phyloP scores from a whole-genome alignment of 1,140 invertebrate genomes.

The Drosophila baimaii region DNA sequence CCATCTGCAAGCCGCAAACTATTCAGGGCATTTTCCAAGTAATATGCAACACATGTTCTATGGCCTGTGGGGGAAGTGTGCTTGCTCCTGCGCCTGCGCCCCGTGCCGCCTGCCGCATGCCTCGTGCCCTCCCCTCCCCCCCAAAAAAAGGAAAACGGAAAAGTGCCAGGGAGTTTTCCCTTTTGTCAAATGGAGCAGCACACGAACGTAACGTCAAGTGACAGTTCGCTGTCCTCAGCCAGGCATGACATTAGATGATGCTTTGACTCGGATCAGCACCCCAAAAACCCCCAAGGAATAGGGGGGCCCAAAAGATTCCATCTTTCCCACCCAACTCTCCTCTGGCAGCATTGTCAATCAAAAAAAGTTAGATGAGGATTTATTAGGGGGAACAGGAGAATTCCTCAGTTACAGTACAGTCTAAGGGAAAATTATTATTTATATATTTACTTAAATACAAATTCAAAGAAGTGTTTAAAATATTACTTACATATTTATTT shows the following conservation, averaged over 20 bases:
- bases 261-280: constrained; percentile 40
- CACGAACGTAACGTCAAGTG: constrained; percentile 47
- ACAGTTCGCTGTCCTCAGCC: constrained; percentile 52
- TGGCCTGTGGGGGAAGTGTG: constrained; percentile 19
- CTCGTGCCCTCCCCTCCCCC: neutral
- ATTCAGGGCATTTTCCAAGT: constrained; percentile 65
- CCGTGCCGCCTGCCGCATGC: constrained; percentile 33
- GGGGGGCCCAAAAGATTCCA: constrained; percentile 1
- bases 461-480: neutral
- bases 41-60: constrained; percentile 67
- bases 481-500: no score
- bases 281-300: constrained; percentile 27
- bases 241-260: constrained; percentile 63
- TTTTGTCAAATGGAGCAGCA: constrained; percentile 57
- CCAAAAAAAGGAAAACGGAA: constrained; percentile 15
- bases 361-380: constrained; percentile 6
- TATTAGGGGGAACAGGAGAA: no score
- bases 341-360: constrained; percentile 48
- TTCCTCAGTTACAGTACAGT: no score
- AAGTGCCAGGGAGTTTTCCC: constrained; percentile 27
- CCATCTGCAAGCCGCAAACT: constrained; percentile 50
- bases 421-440: no score
- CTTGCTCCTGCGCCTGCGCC: constrained; percentile 4
- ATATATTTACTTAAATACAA: neutral
- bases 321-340: neutral